phyloP scores from a whole-genome alignment of 2,797 vertebrate genomes.

The Cynodonichthys magdalenae region DNA sequence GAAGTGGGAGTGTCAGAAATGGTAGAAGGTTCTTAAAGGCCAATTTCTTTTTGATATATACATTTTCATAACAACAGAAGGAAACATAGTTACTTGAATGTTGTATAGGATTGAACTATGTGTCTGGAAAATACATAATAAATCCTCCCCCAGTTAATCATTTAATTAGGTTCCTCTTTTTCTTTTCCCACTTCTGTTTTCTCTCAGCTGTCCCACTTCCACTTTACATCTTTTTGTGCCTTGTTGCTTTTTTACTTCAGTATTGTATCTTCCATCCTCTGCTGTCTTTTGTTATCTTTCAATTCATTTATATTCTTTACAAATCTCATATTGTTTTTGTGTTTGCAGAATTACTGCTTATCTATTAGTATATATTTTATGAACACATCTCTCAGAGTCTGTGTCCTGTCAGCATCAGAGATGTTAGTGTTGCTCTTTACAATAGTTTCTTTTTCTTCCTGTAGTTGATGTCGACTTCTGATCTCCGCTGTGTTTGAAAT shows the following conservation, averaged over 20 bases:
- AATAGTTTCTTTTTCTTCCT: not conserved
- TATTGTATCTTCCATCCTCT: not conserved
- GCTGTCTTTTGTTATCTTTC: not conserved
- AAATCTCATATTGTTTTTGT: not conserved
- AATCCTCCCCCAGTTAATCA: not conserved
- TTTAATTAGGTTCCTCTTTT: not conserved
- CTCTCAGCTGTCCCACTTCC: not conserved
- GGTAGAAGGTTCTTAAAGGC: too few relatives aligned
- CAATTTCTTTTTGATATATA: too few relatives aligned
- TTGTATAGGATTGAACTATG: too few relatives aligned
- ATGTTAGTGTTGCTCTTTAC: not conserved
- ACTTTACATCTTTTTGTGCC: slow-evolving; percentile 13
- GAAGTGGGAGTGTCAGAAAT: too few relatives aligned
- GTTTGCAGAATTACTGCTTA: not conserved
- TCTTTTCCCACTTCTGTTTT: slow-evolving; percentile 3
- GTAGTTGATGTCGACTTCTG: not conserved
- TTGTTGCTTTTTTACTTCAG: not conserved
- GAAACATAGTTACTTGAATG: too few relatives aligned
- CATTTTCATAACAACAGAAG: too few relatives aligned
- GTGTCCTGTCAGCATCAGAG: not conserved
- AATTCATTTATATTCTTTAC: not conserved
- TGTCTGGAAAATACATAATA: too few relatives aligned
- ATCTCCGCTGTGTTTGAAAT: not conserved
- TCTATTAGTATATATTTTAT: not conserved
- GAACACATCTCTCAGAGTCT: slow-evolving; percentile 12